Evolutionary conservation across 1,140 invertebrate species (phyloP), one percentile per base, ranked within the genome.

Genomic region (Scylla paramamosain): DNA sequence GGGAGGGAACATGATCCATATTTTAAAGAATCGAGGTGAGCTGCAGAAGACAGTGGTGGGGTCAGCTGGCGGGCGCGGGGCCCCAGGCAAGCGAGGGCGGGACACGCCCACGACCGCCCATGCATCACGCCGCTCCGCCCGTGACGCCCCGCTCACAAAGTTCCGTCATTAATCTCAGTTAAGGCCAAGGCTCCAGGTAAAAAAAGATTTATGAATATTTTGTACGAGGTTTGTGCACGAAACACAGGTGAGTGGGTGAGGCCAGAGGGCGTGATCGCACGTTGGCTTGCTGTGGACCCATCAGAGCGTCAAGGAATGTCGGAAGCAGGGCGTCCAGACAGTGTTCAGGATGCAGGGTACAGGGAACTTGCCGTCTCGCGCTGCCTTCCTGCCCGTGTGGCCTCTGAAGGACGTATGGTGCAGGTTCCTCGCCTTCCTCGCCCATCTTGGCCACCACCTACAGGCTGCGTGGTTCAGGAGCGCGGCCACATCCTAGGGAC

Each of bases 191-290:
- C 25, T 25, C 67, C 67, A 77, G 67, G 67, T 77, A 20, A 77
- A 77, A 77, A 77, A 20, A 77, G 67, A 77, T 77, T 77, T 77
- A 77, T 77, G 67, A 77, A 77, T 77, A 77, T 77, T 77, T 77
- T 77, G 20, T n/a, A 77, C 67, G 67, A 77, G 67, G 67, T 77
- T n/a, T 77, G 67, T 77, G 67, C 67, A 77, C 67, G 67, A 77
- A n/a, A 77, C 59, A 8, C 67, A n/a, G 67, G 67, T 77, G 67
- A n/a, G 67, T 25, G 67, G 25, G 67, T 25, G 67, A 77, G 67
- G 67, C 67, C 67, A 7, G 67, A 77, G 67, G 67, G 67, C 67
- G n/a, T n/a, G 12, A n/a, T 20, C 67, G 67, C 20, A 77, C 6
- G n/a, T 77, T n/a, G 20, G n/a, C 6, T n/a, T 77, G 67, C n/a